Base-by-base conservation (phyloP, 2,797 vertebrate species). In the Remorina albescens region DNA sequence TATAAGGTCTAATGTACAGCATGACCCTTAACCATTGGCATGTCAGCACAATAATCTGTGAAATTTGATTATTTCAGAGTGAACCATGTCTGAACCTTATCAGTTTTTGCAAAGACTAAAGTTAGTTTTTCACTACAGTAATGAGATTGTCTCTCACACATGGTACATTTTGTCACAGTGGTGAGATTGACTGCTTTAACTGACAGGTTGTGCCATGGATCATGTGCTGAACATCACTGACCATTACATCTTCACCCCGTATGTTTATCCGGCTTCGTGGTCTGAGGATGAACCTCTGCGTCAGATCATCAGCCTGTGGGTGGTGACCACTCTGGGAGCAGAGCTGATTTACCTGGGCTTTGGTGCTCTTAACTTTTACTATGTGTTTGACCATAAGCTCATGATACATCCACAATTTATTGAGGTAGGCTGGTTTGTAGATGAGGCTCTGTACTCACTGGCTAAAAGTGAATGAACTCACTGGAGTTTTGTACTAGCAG, bases 321-420 rank as follows among this genome's bases (percentile, higher is more conserved):
- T 96, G 54, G 77, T 98, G 67, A 98, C 97, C 67, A 97, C 94
- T 76, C 54, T 98, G 8, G 96, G 96, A 0, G 97, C 95, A 1
- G 85, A 93, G 1, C 16, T 94, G 16, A 76, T 98, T 61, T 98
- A 98, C 86, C 90, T 98, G 37, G 68, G 94, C 67, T 96, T 97
- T 7, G 96, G 93, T 26, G 90, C 89, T 21, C 75, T 98, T 41
- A 97, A 87, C 91, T 98, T 97, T 87, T 96, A 93, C 81, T 95
- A 90, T 23, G 83, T 98, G 78, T 99, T 95, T 67, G 96, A 98
- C 88, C 96, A 97, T 23, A 85, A 90, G 2, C 93, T 98, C 67
- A 96, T 92, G 95, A 95, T 95, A n/a, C 97, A 98, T 68, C 97
- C 96, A 9, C 95, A 95, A 28, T 99, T 98, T 86, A 85, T 98